Conservation (phyloP, 2,888 invertebrate species). For the Plutella xylostella region DNA sequence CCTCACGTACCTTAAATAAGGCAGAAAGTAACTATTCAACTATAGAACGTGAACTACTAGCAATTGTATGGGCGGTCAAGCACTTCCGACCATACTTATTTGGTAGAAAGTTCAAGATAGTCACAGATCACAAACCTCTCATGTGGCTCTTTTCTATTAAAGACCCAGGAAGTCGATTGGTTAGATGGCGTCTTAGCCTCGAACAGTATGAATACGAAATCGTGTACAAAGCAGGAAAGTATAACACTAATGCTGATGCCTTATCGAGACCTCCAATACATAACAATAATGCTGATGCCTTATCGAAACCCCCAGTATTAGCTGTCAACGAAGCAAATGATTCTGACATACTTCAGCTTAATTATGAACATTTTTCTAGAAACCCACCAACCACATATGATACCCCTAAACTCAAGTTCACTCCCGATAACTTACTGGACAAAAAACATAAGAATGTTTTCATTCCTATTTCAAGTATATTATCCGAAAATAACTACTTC, state of each 20-base stretch:
- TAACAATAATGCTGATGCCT: neutral
- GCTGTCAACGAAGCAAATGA: neutral
- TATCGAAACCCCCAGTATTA: no score
- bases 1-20: slow-evolving; percentile 6
- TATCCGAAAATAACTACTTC: neutral
- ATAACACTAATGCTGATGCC: neutral
- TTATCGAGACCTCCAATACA: no score
- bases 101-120: no score
- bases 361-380: slow-evolving; percentile 18
- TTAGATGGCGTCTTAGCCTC: no score
- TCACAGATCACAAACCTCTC: neutral
- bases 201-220: no score
- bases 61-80: slow-evolving; percentile 20
- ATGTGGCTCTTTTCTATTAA: neutral
- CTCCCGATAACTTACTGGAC: slow-evolving; percentile 20
- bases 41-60: slow-evolving; percentile 20
- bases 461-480: neutral
- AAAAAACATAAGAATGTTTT: slow-evolving; percentile 20
- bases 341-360: neutral
- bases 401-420: neutral
- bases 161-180: neutral
- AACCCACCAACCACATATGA: slow-evolving; percentile 23
- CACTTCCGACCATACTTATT: slow-evolving; percentile 21
- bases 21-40: slow-evolving; percentile 11
- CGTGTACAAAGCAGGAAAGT: no score